Evolutionary conservation across 2,888 invertebrate species (phyloP), one percentile per base, ranked within the genome.

Genomic region (Tenthredo mesomela): DNA sequence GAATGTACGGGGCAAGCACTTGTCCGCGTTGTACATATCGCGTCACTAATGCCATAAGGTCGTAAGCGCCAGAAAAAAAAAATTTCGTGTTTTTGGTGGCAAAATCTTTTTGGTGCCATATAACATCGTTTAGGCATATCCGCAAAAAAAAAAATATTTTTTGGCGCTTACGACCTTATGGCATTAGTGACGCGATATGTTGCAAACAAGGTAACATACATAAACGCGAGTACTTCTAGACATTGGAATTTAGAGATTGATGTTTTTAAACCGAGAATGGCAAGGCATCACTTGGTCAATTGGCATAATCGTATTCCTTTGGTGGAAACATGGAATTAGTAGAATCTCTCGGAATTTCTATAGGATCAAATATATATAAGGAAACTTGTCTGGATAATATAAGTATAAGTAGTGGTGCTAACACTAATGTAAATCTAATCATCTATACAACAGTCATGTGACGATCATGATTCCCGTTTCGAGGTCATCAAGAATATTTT

Each of bases 201-300:
- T 73, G 25, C 37, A 18, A 21, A 73, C 21, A 43, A 40, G 71
- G 21, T 29, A 29, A 1, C n/a, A n/a, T 21, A 73, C n/a, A 77
- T n/a, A n/a, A n/a, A n/a, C n/a, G n/a, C 43, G 15, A 50, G 77
- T 77, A 33, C 50, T 77, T 18, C 15, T 15, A 77, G 25, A 50
- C n/a, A 50, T 77, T 21, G 75, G 50, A 77, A 77, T 77, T 77
- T 77, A 47, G 75, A 77, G 75, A 77, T 77, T 50, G 75, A 50
- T 29, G 25, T 47, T 50, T 50, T 77, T 15, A 3, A 29, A 4
- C 12, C 50, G n/a, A 77, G 54, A 77, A 54, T 50, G 15, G 54
- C 54, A 29, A 29, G 54, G 54, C 33, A 54, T 54, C 54, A 50
- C 77, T 77, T 54, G 47, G 50, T 54, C 54, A 54, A 50, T 77